Percentiles rank a stretch among this genome's conserved stretches.
Evolutionary conservation across 2,113 vertebrate species (phyloP).

Genomic region (Cavia porcellus): DNA sequence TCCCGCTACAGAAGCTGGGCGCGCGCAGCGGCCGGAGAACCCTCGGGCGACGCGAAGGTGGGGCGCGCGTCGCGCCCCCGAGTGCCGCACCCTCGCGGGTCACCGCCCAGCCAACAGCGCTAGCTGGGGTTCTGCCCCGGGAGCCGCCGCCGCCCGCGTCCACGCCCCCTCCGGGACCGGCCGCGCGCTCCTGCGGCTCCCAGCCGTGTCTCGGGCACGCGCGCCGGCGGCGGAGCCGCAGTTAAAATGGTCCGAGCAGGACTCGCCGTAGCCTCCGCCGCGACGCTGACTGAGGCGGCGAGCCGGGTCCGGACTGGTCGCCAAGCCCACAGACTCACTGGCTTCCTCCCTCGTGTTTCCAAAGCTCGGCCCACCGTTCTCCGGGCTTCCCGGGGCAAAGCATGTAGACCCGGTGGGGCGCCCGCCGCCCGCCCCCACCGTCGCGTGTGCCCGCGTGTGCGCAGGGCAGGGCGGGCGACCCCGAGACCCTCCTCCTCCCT

Average conservation of each 20-base stretch:
- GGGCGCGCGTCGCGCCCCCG: neutral
- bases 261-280: constrained; percentile 40
- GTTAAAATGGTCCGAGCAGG: constrained; percentile 81
- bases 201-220: constrained; percentile 67
- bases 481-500: constrained; percentile 49
- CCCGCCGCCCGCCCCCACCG: constrained; percentile 60
- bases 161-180: neutral
- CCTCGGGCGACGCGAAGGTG: neutral
- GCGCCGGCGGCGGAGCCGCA: constrained; percentile 72
- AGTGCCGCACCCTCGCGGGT: neutral
- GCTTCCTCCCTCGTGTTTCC: constrained; percentile 47
- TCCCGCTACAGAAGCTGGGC: neutral
- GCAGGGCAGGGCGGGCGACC: constrained; percentile 48
- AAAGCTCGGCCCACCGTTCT: constrained; percentile 54
- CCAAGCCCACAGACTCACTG: constrained; percentile 64
- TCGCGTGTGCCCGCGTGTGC: constrained; percentile 74
- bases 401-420: constrained; percentile 79
- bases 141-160: neutral
- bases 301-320: constrained; percentile 40
- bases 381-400: constrained; percentile 76
- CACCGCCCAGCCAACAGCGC: neutral
- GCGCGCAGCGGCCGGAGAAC: neutral
- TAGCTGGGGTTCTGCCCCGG: neutral
- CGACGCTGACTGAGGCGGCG: constrained; percentile 57
- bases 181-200: constrained; percentile 57